Evolutionary conservation across 2,113 vertebrate genomes (phyloP).

Genomic region (Prolemur simus): DNA sequence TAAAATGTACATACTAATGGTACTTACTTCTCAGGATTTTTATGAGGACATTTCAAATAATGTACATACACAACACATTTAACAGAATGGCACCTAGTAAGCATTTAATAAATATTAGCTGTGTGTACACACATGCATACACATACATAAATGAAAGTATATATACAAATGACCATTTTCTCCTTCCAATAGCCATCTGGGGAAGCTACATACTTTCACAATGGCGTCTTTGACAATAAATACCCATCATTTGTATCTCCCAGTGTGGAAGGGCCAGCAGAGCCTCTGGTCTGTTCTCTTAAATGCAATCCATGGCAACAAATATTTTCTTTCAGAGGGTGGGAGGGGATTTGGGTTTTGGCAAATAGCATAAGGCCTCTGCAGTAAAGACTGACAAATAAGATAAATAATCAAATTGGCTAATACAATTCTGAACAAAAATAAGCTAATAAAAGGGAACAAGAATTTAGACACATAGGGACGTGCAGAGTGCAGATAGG

Average conservation of each 20-base stretch:
- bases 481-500: not conserved
- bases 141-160: not conserved
- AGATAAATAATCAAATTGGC: not conserved
- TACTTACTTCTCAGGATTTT: not conserved
- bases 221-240: not conserved
- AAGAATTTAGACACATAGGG: not conserved
- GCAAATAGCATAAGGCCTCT: not conserved
- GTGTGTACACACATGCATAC: not conserved
- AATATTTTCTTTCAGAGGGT: slow-evolving; percentile 32
- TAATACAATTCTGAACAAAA: not conserved
- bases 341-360: slow-evolving; percentile 23
- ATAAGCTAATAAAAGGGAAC: not conserved
- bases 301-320: not conserved
- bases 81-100: not conserved
- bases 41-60: not conserved
- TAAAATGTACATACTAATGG: not conserved
- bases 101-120: not conserved
- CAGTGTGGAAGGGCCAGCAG: not conserved
- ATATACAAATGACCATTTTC: not conserved
- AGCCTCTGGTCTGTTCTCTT: not conserved
- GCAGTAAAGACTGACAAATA: not conserved
- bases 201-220: not conserved
- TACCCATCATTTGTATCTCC: not conserved
- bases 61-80: not conserved
- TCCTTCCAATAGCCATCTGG: not conserved